These are phyloP conservation scores for Cheilinus undulatus DNA, from an alignment of 2,113 vertebrate species.

Conservation along the genomic window DNA sequence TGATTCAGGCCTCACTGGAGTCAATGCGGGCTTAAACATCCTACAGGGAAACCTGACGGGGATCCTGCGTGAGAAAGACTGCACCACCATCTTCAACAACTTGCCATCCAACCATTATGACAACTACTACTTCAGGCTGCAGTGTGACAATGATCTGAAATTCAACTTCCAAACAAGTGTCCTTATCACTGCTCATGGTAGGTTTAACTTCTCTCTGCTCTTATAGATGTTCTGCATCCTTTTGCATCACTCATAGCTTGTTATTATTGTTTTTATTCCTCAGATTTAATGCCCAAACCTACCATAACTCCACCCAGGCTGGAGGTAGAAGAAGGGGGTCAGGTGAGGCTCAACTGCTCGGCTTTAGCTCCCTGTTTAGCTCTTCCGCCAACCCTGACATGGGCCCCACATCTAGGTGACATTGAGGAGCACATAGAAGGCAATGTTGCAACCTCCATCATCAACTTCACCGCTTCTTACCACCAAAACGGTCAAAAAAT, in stretches of 20 bases:
- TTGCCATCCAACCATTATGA: slow-evolving; percentile 27
- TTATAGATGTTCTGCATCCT: not conserved
- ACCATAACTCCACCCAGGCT: slow-evolving; percentile 41
- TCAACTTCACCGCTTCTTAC: slow-evolving; percentile 70
- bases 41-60: slow-evolving; percentile 66
- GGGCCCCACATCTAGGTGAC: slow-evolving; percentile 61
- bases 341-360: slow-evolving; percentile 63
- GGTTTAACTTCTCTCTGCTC: not conserved
- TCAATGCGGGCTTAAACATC: slow-evolving; percentile 8
- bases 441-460: slow-evolving; percentile 35
- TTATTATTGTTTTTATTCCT: not conserved
- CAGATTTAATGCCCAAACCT: slow-evolving; percentile 61
- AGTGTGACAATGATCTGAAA: slow-evolving; percentile 60
- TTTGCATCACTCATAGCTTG: not conserved
- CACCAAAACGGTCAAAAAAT: slow-evolving; percentile 64
- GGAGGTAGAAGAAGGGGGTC: slow-evolving; percentile 67
- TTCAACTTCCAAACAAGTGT: slow-evolving; percentile 51
- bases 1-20: slow-evolving; percentile 63
- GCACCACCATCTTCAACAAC: slow-evolving; percentile 71
- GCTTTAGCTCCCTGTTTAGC: slow-evolving; percentile 60
- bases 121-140: slow-evolving; percentile 68
- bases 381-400: slow-evolving; percentile 68
- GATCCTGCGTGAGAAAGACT: slow-evolving; percentile 58
- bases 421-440: slow-evolving; percentile 19
- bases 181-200: slow-evolving; percentile 52